Evolutionary conservation across 2,797 vertebrate genomes (phyloP), one percentile per base, ranked within the genome.

Genomic region (Taeniopygia guttata): DNA sequence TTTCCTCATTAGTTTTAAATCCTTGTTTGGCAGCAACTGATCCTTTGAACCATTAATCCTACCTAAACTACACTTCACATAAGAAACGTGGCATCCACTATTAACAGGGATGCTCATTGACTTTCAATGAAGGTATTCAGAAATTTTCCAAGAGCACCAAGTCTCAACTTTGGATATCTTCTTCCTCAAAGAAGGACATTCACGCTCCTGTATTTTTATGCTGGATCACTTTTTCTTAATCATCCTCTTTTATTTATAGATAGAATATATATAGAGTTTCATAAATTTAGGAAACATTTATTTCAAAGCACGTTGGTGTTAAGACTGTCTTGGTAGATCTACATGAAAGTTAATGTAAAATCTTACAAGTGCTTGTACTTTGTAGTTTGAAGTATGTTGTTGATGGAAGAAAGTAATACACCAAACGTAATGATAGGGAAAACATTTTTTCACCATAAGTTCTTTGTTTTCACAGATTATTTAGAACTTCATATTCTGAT

Each of bases 31-130:
- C 88, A 86, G 46, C 1, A 8, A 27, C 27, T 30, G 52, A 59
- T 60, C 84, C 63, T 90, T 96, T 85, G 62, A 89, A 94, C 34
- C 5, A 17, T 93, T 94, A 80, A 90, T 94, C 79, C 64, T 68
- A 77, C 64, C 76, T 72, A 38, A 82, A 68, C 26, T 92, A 64
- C 77, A 87, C 29, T 34, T 90, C 62, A 83, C 58, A 62, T 74
- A 51, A 89, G 69, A 86, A 91, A 54, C 30, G 16, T 36, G 34
- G 25, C 42, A 60, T 46, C 48, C 73, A 36, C 22, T 63, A 15
- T 78, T 74, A 68, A 58, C 16, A 59, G 58, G 22, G 54, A n/a
- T 89, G 69, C 54, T 70, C 34, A 16, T 30, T 2, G 3, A 32
- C 45, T 91, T 90, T 86, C 40, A 59, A 0, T 67, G 32, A 34